Conservation (phyloP, 2,113 vertebrate genomes). For the Zosterops hypoxanthus region DNA sequence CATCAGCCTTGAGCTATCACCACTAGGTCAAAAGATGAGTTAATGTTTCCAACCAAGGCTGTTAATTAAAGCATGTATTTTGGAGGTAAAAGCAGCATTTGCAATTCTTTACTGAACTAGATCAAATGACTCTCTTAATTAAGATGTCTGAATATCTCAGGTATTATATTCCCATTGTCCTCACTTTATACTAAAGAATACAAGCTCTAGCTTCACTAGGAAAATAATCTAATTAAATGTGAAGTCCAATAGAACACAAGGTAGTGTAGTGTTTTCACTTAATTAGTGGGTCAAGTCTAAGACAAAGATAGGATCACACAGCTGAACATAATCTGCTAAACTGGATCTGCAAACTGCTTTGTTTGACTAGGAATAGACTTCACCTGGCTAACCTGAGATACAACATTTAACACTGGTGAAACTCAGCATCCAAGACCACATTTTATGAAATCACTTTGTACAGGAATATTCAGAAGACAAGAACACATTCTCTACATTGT, state of each 20-base stretch:
- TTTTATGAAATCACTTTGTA: background rate
- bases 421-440: background rate
- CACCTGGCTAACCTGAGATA: background rate
- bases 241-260: background rate
- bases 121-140: conserved; percentile 2
- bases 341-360: conserved; percentile 13
- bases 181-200: background rate
- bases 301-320: background rate
- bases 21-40: background rate
- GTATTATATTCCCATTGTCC: background rate
- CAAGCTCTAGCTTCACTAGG: background rate
- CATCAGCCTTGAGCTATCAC: background rate
- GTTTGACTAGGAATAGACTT: background rate
- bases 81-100: background rate
- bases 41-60: background rate
- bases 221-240: conserved; percentile 2
- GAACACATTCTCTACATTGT: background rate
- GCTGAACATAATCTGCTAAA: background rate
- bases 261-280: background rate
- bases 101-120: background rate
- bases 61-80: background rate
- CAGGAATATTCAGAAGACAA: background rate
- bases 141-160: background rate
- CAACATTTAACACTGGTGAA: background rate
- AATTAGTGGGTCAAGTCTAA: conserved; percentile 1